phyloP scores from a whole-genome alignment of 2,797 vertebrate genomes.

The Neosilurus hyrtlii region DNA sequence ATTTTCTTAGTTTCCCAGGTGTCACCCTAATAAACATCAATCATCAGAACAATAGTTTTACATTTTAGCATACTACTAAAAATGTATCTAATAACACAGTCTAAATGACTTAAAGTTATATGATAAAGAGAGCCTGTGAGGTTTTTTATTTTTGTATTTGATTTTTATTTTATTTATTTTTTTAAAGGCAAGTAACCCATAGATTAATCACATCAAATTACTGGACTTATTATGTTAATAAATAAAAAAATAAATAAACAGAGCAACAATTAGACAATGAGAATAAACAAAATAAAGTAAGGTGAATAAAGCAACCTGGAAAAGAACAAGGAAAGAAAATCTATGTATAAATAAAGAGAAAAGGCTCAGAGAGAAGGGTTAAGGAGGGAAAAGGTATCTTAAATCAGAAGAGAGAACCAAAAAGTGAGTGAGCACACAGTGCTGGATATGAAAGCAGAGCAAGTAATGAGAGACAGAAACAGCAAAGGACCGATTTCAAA shows the following conservation, averaged over 20 bases:
- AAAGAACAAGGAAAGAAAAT: neutral
- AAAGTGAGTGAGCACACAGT: constrained; percentile 52
- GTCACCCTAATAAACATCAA: neutral
- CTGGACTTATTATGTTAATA: neutral
- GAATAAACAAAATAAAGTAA: neutral
- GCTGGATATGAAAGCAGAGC: constrained; percentile 48
- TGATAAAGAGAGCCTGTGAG: neutral
- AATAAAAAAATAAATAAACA: too few relatives aligned
- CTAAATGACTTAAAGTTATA: neutral
- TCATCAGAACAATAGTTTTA: too few relatives aligned
- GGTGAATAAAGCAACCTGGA: neutral
- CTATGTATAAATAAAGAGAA: constrained; percentile 7
- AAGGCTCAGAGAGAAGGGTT: neutral
- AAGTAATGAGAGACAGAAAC: constrained; percentile 53
- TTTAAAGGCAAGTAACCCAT: neutral
- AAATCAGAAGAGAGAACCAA: constrained; percentile 56
- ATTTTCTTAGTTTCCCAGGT: neutral
- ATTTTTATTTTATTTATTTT: too few relatives aligned
- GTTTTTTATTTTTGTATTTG: neutral
- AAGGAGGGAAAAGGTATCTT: constrained; percentile 41
- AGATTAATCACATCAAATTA: neutral
- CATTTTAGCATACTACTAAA: neutral
- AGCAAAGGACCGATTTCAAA: constrained; percentile 44
- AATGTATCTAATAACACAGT: too few relatives aligned
- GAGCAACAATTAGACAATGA: neutral